These are phyloP conservation scores for Polyergus mexicanus DNA, from an alignment of 1,140 invertebrate species.

Conservation along the genomic window DNA sequence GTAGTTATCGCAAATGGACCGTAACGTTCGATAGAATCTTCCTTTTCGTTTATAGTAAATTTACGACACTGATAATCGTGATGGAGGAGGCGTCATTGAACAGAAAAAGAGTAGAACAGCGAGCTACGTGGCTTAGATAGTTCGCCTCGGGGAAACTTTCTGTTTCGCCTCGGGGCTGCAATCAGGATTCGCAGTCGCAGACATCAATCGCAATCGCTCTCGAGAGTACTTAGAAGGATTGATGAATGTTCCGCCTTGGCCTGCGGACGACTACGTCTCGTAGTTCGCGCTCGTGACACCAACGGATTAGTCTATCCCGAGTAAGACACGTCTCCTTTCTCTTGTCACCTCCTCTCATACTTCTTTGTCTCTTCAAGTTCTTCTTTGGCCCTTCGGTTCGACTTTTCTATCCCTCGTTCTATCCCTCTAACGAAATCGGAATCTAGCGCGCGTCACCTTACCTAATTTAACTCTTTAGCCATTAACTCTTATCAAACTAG, in stretches of 20 bases:
- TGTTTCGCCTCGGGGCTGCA: constrained; percentile 30
- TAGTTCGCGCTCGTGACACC: constrained; percentile 4
- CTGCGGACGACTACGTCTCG: constrained; percentile 22
- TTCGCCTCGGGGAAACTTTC: constrained; percentile 46
- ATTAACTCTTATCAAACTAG: constrained; percentile 39
- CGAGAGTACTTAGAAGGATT: constrained; percentile 31
- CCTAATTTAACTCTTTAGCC: neutral
- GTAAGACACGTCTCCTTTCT: neutral
- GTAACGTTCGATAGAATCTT: constrained; percentile 14
- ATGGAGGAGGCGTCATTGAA: constrained; percentile 10
- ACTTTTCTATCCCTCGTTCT: neutral
- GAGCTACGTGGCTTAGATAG: neutral
- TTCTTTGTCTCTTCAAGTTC: constrained; percentile 1
- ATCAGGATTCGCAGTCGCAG: constrained; percentile 12
- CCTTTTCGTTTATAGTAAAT: constrained; percentile 34
- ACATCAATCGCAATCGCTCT: constrained; percentile 39
- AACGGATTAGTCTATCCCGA: constrained; percentile 35
- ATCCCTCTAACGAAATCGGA: constrained; percentile 13
- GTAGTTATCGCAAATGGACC: neutral
- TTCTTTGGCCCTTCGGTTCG: neutral
- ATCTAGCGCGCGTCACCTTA: neutral
- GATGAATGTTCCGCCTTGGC: constrained; percentile 36
- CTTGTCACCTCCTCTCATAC: neutral
- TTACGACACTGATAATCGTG: constrained; percentile 17
- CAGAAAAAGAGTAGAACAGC: constrained; percentile 9